A percentile compares a stretch with the other conserved stretches of the same genome.
These are phyloP conservation scores for Acromyrmex charruanus DNA, from an alignment of 1,140 invertebrate species.

Conservation along the genomic window DNA sequence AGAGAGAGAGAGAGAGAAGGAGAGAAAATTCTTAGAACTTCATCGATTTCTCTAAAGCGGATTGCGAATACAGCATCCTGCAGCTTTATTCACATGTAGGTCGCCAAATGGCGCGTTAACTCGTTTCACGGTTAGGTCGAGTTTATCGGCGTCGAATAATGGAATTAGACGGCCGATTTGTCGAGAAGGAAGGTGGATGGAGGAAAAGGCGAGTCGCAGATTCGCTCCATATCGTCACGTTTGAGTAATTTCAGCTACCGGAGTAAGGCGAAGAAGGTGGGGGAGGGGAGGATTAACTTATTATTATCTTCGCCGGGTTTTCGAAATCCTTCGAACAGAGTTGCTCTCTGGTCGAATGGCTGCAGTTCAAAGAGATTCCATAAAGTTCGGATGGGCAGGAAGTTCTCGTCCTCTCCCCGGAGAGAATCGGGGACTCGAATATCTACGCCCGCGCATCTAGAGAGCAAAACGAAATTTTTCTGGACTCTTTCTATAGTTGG, in stretches of 20 bases:
- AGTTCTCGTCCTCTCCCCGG: constrained; percentile 56
- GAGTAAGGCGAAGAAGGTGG: neutral
- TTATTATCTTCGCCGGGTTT: constrained; percentile 69
- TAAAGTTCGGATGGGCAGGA: constrained; percentile 68
- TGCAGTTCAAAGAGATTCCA: constrained; percentile 68
- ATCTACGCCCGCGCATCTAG: constrained; percentile 24
- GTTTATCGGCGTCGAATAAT: constrained; percentile 58
- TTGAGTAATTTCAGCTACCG: constrained; percentile 39
- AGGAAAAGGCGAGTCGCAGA: neutral
- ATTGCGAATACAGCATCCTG: neutral
- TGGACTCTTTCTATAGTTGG: constrained; percentile 56
- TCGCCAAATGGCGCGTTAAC: constrained; percentile 50
- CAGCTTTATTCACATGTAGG: constrained; percentile 24
- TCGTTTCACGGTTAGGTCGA: constrained; percentile 57
- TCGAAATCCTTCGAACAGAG: constrained; percentile 42
- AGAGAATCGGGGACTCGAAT: constrained; percentile 55
- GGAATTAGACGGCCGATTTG: constrained; percentile 57
- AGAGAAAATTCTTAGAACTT: neutral
- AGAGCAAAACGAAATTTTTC: constrained; percentile 67
- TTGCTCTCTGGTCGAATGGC: neutral
- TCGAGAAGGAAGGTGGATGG: neutral
- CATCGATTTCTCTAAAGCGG: constrained; percentile 2
- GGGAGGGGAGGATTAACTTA: constrained; percentile 65
- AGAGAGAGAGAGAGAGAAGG: no score
- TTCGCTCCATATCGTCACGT: constrained; percentile 54